A percentile compares a stretch with the other conserved stretches of the same genome.
Evolutionary conservation across 1,140 invertebrate species (phyloP).

Genomic region (Trachymyrmex cornetzi): DNA sequence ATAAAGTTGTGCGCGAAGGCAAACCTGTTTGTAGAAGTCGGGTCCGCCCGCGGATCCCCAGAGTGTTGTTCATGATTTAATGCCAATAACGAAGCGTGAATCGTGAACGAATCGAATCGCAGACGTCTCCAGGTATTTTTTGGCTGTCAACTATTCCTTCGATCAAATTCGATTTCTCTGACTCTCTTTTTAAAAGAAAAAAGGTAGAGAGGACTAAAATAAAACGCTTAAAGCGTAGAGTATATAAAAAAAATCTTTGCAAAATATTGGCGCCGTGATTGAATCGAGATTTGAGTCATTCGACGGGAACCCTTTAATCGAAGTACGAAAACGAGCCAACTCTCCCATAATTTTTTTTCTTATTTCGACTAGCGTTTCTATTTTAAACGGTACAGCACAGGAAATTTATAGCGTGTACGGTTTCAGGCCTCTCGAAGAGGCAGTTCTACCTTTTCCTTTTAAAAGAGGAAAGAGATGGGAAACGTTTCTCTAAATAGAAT

Average conservation of each 20-base stretch:
- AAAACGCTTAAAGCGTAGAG: background rate
- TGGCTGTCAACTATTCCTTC: slow-evolving; percentile 46
- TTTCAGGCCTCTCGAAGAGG: slow-evolving; percentile 61
- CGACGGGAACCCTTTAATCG: slow-evolving; percentile 56
- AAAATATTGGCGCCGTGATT: background rate
- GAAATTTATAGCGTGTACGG: slow-evolving; percentile 74
- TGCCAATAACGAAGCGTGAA: slow-evolving; percentile 77
- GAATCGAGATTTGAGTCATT: slow-evolving; percentile 34
- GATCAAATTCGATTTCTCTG: slow-evolving; percentile 42
- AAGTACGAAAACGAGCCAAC: slow-evolving; percentile 63
- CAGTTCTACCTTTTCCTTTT: slow-evolving; percentile 52
- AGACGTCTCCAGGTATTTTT: slow-evolving; percentile 69
- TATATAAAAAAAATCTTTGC: slow-evolving; percentile 1
- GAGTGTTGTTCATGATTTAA: slow-evolving; percentile 74
- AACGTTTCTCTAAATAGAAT: slow-evolving; percentile 59
- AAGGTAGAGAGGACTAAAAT: background rate
- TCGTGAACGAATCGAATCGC: slow-evolving; percentile 73
- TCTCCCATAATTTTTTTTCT: slow-evolving; percentile 43
- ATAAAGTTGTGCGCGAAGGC: slow-evolving; percentile 53
- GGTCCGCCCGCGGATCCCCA: slow-evolving; percentile 70
- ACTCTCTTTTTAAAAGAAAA: background rate
- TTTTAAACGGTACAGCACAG: slow-evolving; percentile 72
- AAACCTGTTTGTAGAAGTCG: slow-evolving; percentile 77
- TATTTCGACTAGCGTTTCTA: slow-evolving; percentile 56
- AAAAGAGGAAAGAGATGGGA: slow-evolving; percentile 47